Percentiles rank a stretch among this genome's conserved stretches.
phyloP scores from a whole-genome alignment of 2,797 vertebrate species.

The Lagodon rhomboides region DNA sequence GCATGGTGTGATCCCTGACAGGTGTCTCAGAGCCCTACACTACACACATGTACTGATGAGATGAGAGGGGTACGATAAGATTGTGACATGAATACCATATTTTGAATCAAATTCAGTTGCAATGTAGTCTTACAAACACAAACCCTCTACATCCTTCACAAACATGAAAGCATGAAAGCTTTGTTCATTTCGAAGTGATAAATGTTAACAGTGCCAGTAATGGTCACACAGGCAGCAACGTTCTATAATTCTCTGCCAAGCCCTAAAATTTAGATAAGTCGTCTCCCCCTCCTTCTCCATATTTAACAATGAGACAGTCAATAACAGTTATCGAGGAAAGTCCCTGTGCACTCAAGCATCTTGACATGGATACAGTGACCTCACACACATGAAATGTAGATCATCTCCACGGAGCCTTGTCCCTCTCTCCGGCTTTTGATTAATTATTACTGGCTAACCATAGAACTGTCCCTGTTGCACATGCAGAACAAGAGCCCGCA shows the following conservation, averaged over 20 bases:
- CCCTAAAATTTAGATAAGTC: constrained; percentile 24
- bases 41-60: constrained; percentile 13
- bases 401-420: constrained; percentile 53
- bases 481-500: constrained; percentile 71
- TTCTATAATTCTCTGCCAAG: constrained; percentile 16
- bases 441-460: constrained; percentile 68
- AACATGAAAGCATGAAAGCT: background rate
- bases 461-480: constrained; percentile 65
- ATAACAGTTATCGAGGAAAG: constrained; percentile 43
- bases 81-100: background rate
- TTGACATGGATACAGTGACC: constrained; percentile 48
- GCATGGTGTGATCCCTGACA: constrained; percentile 15
- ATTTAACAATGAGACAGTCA: constrained; percentile 42
- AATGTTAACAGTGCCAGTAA: background rate
- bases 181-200: constrained; percentile 3
- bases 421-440: constrained; percentile 61
- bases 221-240: background rate
- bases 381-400: constrained; percentile 56
- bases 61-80: background rate
- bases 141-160: background rate
- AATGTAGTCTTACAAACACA: background rate
- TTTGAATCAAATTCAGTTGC: background rate
- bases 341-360: constrained; percentile 44
- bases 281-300: constrained; percentile 2
- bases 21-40: constrained; percentile 6